Conservation (phyloP, 2,113 vertebrate species). For the Etheostoma spectabile region DNA sequence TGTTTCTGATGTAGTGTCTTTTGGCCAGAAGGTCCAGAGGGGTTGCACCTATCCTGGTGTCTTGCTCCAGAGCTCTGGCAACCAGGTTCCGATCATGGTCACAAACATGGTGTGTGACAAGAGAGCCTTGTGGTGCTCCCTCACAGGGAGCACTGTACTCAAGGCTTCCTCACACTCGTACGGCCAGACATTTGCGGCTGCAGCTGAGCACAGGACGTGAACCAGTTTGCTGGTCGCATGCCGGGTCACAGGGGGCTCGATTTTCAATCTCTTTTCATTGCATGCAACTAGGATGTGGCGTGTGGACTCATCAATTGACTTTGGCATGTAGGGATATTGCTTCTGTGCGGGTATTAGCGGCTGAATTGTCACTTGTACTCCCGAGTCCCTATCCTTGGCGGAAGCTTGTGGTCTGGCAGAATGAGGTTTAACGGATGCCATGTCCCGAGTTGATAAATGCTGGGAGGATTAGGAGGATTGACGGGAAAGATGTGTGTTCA, state of each 20-base stretch:
- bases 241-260: rapidly evolving
- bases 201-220: neutral
- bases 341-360: neutral
- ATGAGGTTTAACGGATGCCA: neutral
- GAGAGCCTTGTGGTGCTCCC: neutral
- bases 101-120: constrained; percentile 3
- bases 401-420: no score
- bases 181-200: neutral
- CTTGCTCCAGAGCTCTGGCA: neutral
- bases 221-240: neutral
- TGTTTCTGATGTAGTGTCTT: neutral
- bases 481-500: no score
- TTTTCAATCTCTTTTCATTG: neutral
- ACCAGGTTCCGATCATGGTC: neutral
- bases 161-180: neutral
- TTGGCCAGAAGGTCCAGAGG: neutral
- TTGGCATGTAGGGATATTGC: neutral
- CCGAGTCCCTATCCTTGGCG: no score
- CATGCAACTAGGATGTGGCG: no score
- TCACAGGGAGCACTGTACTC: neutral
- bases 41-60: neutral
- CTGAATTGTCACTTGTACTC: no score
- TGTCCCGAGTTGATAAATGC: neutral
- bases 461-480: no score
- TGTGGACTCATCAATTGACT: rapidly evolving